Evolutionary conservation across 2,888 invertebrate species (phyloP).

Genomic region (Andrena praecox): DNA sequence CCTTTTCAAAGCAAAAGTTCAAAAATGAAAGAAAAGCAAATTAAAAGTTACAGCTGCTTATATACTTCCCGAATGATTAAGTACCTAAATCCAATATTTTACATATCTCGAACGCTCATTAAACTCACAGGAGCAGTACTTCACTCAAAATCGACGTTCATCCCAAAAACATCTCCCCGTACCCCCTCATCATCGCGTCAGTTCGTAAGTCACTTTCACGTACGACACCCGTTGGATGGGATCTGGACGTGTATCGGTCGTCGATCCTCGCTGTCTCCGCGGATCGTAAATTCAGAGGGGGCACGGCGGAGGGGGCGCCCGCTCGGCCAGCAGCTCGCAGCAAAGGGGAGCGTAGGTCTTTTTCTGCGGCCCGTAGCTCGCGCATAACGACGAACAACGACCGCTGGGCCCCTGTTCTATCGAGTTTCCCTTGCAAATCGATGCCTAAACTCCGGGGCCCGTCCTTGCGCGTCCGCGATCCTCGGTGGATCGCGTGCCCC

Average conservation of each 20-base stretch:
- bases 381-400: conserved; percentile 58
- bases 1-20: no score
- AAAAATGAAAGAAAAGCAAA: no score
- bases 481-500: conserved; percentile 67
- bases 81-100: no score
- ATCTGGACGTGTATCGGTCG: conserved; percentile 74
- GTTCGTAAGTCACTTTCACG: conserved; percentile 66
- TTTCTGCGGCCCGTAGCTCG: conserved; percentile 44
- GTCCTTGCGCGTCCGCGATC: conserved; percentile 17
- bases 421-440: conserved; percentile 82
- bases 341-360: conserved; percentile 45
- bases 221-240: conserved; percentile 76
- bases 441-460: conserved; percentile 78
- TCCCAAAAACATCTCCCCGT: background rate
- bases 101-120: no score
- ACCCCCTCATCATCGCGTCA: conserved; percentile 42
- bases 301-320: conserved; percentile 43
- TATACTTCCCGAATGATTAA: no score
- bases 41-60: no score
- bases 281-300: conserved; percentile 79
- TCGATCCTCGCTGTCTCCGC: conserved; percentile 74
- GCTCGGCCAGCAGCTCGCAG: conserved; percentile 21
- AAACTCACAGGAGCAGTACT: no score
- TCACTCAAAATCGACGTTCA: no score
- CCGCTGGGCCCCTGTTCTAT: conserved; percentile 54